Evolutionary conservation across 2,797 vertebrate genomes (phyloP).

Genomic region (Anolis apletophallus): DNA sequence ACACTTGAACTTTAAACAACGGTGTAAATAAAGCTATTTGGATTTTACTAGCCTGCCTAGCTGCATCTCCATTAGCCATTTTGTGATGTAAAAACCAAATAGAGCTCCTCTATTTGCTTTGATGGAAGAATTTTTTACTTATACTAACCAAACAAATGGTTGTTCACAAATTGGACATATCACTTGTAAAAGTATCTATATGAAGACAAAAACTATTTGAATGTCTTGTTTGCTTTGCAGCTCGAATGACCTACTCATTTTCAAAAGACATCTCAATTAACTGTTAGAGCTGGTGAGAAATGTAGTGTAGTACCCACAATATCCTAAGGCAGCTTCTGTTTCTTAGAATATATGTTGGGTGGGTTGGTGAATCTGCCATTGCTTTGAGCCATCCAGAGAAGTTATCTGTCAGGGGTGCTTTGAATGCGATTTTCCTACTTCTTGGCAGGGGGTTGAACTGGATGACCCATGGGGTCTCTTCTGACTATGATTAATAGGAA

Average conservation of each 20-base stretch:
- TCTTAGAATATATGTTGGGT: too few species aligned
- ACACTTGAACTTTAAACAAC: neutral
- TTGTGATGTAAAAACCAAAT: neutral
- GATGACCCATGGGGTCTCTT: too few species aligned
- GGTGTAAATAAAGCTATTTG: too few species aligned
- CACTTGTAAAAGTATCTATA: neutral
- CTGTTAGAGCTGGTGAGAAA: too few species aligned
- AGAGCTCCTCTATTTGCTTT: neutral
- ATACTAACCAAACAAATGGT: neutral
- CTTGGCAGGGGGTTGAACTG: too few species aligned
- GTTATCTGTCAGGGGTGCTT: too few species aligned
- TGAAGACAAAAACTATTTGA: neutral
- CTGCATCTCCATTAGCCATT: neutral
- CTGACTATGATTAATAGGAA: too few species aligned
- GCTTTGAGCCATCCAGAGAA: neutral
- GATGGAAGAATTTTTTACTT: neutral
- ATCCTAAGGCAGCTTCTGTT: too few species aligned
- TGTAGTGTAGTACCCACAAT: too few species aligned
- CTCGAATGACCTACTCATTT: neutral
- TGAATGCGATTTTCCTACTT: too few species aligned
- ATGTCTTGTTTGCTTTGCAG: neutral
- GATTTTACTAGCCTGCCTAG: neutral
- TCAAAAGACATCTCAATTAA: too few species aligned
- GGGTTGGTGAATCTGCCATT: slow-evolving; percentile 36
- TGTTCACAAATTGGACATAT: neutral